These are phyloP conservation scores for Chrysoperla carnea DNA, from an alignment of 1,140 invertebrate genomes.

Conservation along the genomic window DNA sequence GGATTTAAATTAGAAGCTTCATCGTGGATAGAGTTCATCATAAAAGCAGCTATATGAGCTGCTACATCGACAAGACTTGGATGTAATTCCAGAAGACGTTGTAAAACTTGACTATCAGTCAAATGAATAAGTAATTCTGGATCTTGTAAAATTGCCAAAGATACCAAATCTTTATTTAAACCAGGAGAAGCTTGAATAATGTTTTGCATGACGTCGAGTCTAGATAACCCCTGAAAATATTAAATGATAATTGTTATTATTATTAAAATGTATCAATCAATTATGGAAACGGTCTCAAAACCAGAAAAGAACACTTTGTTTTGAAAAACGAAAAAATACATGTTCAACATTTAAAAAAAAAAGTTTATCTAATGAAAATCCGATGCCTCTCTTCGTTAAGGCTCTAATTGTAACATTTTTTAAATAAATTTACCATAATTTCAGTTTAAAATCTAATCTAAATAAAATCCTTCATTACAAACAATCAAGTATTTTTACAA, in stretches of 20 bases:
- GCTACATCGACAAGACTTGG: conserved; percentile 30
- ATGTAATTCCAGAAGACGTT: conserved; percentile 28
- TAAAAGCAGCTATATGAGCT: conserved; percentile 24
- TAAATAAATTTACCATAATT: too few species aligned
- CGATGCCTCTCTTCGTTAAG: too few species aligned
- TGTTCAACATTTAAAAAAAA: too few species aligned
- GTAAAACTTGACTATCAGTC: conserved; percentile 27
- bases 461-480: too few species aligned
- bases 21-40: conserved; percentile 23
- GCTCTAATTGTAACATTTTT: too few species aligned
- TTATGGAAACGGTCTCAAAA: too few species aligned
- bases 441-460: too few species aligned
- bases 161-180: conserved; percentile 30
- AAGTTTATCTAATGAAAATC: too few species aligned
- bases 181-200: conserved; percentile 31
- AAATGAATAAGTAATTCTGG: conserved; percentile 33
- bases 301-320: too few species aligned
- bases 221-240: conserved; percentile 28
- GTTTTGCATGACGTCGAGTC: conserved; percentile 31
- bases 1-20: conserved; percentile 21
- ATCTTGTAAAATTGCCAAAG: conserved; percentile 35
- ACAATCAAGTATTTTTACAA: too few species aligned
- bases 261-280: neutral
- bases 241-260: conserved; percentile 2
- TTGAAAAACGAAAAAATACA: too few species aligned